Base-by-base conservation (phyloP, 2,113 vertebrate genomes). In the Pseudorhombus dupliciocellatus region DNA sequence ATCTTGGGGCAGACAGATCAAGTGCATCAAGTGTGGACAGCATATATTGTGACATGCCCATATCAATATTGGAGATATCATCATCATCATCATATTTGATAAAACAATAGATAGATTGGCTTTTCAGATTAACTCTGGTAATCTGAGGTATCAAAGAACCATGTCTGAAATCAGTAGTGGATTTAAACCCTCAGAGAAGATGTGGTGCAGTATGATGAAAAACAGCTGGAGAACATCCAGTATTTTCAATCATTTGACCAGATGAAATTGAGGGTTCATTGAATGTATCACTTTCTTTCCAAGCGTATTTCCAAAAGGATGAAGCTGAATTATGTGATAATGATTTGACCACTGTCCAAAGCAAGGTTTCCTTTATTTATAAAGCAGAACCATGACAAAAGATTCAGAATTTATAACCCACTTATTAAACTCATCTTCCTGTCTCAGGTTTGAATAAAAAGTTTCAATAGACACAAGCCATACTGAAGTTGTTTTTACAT, bases 341-440 rank as follows among this genome's bases (percentile, higher is more conserved):
- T 44, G 40, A 44, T 44, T 44, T 44, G 16, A 44, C 40, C 15
- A 44, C 18, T 44, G 14, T 18, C 40, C 40, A 44, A 44, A 44
- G 16, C 40, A 16, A 18, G 40, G 4, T 44, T 5, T 4, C 40
- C 15, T 44, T 44, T 44, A 44, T 15, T 44, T 15, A 37, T 12
- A 12, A 10, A 37, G 11, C 34, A 37, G 34, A 12, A 37, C 10
- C 34, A 30, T 30, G 12, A 37, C 10, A 40, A 40, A 40, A 40
- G 26, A 28, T 52, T 52, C 10, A 9, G n/a, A 24, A 18, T 7
- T 16, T 25, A 4, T 4, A 7, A 25, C 26, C 30, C 53, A 75
- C 24, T 77, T 12, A 59, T 50, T 81, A 8, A 66, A 58, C 58
- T 70, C 52, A 75, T 26, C 42, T 66, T 18, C 56, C 46, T 48